Base-by-base conservation (phyloP, 2,113 vertebrate species). In the Phylloscopus whistleri region DNA sequence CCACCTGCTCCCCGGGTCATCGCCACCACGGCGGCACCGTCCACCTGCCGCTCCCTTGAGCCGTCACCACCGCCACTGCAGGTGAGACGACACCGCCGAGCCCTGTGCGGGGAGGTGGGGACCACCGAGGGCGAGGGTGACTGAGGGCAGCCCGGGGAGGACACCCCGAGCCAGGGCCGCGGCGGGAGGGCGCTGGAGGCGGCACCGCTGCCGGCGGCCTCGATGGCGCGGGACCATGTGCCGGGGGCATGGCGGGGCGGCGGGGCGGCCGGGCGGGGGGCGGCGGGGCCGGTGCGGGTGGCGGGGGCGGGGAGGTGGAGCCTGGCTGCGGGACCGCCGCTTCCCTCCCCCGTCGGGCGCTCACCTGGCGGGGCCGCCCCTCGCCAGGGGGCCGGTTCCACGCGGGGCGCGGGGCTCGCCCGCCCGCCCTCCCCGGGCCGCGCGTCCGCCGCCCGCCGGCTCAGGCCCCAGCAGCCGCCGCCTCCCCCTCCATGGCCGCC, bases 201-300 rank as follows among this genome's bases (percentile, higher is more conserved):
- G 3, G 14, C 15, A 20, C 59, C 53, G 22, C 1, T 7, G 8
- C 60, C 28, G 4, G 30, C 8, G 18, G 53, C 84, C 58, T 66
- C 68, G 90, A 87, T 74, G 84, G 78, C 69, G 41, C 39, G 21
- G 46, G 35, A 89, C 85, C 96, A 95, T 90, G 93, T 95, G 93
- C 77, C 56, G 77, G 81, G 79, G 88, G 83, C 88, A 87, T 87
- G 39, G 39, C 39, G 39, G 39, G 39, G 39, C 39, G 87, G 87
- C 64, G 58, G 69, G 39, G 82, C 44, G 87, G 84, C 84, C 87
- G 85, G 60, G 92, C 59, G 72, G 92, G 60, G 91, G 74, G 86
- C 58, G 58, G 53, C 31, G 52, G 52, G 52, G 52, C 52, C 52
- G 52, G 52, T 53, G 52, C 52, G 52, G 52, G 52, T 30, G 52